Evolutionary conservation across 2,113 vertebrate species (phyloP).

Genomic region (Plecturocebus donacophilus): DNA sequence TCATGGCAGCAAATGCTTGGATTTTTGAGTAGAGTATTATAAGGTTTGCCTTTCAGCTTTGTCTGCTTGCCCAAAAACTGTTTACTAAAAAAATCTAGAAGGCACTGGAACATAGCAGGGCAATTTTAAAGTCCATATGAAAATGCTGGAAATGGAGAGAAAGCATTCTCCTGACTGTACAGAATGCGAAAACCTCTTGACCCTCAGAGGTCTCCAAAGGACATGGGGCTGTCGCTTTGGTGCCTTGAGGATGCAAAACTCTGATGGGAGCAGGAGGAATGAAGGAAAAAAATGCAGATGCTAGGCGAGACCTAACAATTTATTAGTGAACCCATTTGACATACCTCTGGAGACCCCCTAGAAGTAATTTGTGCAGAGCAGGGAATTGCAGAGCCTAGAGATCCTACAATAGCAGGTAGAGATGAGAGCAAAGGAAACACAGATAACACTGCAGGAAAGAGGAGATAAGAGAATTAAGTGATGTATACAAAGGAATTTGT

Average conservation of each 20-base stretch:
- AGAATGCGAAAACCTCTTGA: not conserved
- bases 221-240: not conserved
- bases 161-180: not conserved
- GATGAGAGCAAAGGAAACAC: not conserved
- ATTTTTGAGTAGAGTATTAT: not conserved
- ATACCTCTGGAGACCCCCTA: not conserved
- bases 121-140: not conserved
- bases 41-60: slow-evolving; percentile 62
- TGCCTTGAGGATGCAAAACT: not conserved
- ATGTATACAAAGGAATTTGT: not conserved
- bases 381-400: not conserved
- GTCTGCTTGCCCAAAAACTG: not conserved
- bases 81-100: slow-evolving; percentile 46
- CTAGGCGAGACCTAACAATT: not conserved
- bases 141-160: not conserved
- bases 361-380: not conserved
- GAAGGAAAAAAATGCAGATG: not conserved
- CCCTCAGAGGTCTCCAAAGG: too few relatives aligned
- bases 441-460: not conserved
- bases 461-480: not conserved
- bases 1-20: not conserved
- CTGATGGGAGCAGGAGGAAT: not conserved
- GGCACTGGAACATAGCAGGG: slow-evolving; percentile 23
- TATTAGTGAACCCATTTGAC: not conserved
- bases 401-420: not conserved